phyloP scores from a whole-genome alignment of 2,113 vertebrate species.

The Albula glossodonta region DNA sequence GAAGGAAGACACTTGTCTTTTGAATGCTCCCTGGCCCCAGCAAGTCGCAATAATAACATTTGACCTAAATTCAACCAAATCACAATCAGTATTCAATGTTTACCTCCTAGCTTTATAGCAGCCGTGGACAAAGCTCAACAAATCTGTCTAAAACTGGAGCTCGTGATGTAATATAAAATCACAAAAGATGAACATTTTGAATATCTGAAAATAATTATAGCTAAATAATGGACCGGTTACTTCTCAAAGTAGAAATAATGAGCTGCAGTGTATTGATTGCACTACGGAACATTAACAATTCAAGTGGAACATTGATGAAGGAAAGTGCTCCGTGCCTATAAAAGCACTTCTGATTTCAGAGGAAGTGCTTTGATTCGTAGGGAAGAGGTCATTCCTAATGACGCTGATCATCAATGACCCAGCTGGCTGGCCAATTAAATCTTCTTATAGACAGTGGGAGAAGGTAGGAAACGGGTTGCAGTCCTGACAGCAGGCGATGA shows the following conservation, averaged over 20 bases:
- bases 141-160: background rate
- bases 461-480: background rate
- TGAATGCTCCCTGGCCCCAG: background rate
- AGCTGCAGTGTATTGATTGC: background rate
- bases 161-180: background rate
- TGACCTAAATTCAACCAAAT: too few relatives aligned
- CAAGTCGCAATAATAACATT: too few relatives aligned
- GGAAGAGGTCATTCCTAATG: background rate
- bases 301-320: background rate
- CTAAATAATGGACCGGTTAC: background rate
- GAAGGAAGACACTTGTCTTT: background rate
- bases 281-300: background rate
- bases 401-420: background rate
- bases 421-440: background rate
- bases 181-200: too few relatives aligned
- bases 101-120: background rate
- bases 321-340: background rate
- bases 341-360: background rate
- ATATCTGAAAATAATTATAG: background rate
- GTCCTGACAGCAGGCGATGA: background rate
- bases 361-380: background rate
- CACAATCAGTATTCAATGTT: background rate
- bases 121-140: background rate
- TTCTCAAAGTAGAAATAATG: background rate
- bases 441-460: background rate